Conservation (phyloP, 2,888 invertebrate species). For the Prosapia bicincta region DNA sequence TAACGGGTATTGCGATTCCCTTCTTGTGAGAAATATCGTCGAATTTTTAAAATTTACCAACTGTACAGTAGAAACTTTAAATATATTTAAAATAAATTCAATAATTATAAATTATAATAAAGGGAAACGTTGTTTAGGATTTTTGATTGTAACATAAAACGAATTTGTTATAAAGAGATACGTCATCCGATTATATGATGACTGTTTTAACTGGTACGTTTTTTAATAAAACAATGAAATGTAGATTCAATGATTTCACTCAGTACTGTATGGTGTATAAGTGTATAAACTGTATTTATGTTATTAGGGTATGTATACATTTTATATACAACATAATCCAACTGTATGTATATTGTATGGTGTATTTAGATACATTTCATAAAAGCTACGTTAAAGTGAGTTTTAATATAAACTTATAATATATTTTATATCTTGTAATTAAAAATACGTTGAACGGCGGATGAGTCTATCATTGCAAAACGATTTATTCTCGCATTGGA, state of each 20-base stretch:
- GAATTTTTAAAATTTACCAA: constrained; percentile 26
- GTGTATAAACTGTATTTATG: not conserved
- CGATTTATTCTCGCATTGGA: too few species aligned
- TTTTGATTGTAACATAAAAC: constrained; percentile 13
- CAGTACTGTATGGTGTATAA: not conserved
- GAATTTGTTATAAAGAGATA: constrained; percentile 13
- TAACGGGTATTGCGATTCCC: constrained; percentile 12
- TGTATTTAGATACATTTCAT: not conserved
- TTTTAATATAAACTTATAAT: not conserved
- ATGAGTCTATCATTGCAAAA: not conserved
- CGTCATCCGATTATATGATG: constrained; percentile 5
- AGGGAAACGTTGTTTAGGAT: not conserved
- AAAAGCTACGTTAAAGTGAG: not conserved
- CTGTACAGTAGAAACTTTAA: constrained; percentile 25
- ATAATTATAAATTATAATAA: not conserved
- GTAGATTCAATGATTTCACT: not conserved
- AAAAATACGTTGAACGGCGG: not conserved
- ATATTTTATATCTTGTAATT: constrained; percentile 2
- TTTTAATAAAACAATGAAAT: not conserved
- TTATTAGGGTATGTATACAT: not conserved
- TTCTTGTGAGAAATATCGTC: constrained; percentile 26
- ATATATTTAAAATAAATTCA: constrained; percentile 11
- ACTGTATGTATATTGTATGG: not conserved
- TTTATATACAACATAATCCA: not conserved
- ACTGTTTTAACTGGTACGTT: constrained; percentile 9